Evolutionary conservation across 2,888 invertebrate species (phyloP).

Genomic region (Chalcosyrphus nemorum): DNA sequence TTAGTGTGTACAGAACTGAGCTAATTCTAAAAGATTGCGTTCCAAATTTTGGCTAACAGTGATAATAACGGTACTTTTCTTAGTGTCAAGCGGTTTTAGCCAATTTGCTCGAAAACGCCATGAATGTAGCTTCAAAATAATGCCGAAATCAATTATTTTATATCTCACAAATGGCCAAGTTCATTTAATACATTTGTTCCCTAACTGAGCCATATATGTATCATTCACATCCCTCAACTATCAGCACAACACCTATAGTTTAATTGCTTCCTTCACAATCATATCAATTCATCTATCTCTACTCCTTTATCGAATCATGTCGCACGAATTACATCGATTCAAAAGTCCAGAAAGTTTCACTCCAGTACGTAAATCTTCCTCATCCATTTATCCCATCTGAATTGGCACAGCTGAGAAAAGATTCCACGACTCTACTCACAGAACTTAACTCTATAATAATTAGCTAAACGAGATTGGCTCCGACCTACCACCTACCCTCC

Average conservation of each 20-base stretch:
- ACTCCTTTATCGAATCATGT: slow-evolving; percentile 1
- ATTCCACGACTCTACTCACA: slow-evolving; percentile 33
- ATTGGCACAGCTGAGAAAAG: slow-evolving; percentile 40
- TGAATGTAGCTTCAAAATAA: too few species aligned
- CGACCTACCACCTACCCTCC: not conserved
- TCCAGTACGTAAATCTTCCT: slow-evolving; percentile 25
- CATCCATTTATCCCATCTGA: slow-evolving; percentile 23
- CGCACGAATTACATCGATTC: not conserved
- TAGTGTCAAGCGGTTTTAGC: too few species aligned
- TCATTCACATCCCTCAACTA: not conserved
- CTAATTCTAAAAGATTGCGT: too few species aligned
- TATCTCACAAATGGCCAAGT: too few species aligned
- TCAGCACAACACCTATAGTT: not conserved
- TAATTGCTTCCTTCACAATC: not conserved
- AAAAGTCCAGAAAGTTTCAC: not conserved
- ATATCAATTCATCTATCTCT: not conserved
- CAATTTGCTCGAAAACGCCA: too few species aligned
- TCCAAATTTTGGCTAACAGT: too few species aligned
- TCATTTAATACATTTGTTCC: too few species aligned
- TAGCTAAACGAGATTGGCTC: slow-evolving; percentile 45
- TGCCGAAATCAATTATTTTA: too few species aligned
- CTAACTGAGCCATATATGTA: too few species aligned
- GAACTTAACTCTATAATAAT: slow-evolving; percentile 56
- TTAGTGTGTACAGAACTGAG: too few species aligned
- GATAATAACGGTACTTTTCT: too few species aligned